Base-by-base conservation (phyloP, 2,888 invertebrate species). In the Phortica okadai region DNA sequence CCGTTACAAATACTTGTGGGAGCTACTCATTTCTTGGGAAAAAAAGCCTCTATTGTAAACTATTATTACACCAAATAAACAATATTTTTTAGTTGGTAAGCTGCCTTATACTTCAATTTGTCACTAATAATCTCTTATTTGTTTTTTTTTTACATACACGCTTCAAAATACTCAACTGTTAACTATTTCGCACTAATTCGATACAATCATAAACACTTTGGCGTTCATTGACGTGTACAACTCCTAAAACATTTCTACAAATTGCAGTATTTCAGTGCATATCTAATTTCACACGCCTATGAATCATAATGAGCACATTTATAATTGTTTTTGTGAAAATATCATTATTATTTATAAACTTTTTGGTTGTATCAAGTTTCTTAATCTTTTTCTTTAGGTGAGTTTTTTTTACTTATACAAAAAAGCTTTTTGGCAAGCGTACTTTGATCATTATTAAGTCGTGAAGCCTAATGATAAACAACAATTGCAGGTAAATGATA, bases 1-100 rank as follows among this genome's bases (percentile, higher is more conserved):
- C 72, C 88, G 85, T 85, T 85, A 82, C 77, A 81, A 83, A 62
- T 73, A 33, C 33, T 56, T 72, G 70, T 54, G 54, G 33, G 33
- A 72, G 56, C 33, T 54, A 33, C 33, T 33, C 33, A 33, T 5
- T 33, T 33, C 33, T 33, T 33, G 33, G 33, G 33, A 33, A 33
- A 33, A 33, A 33, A 33, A 33, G 33, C 54, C 70, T 54, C 56
- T 3, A 25, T 50, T 50, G 14, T 50, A 50, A 11, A 6, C 14
- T 50, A 14, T 6, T 50, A 50, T 50, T 11, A 11, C 8, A 33
- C 1, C 33, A 33, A 5, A 33, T 1, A 33, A 5, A 5, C 33
- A 33, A 33, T 2, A 2, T 33, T 4, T 2, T 33, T 33, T 33
- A 33, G 1, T 33, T 33, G 33, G 33, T 1, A 33, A 5, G 4